A percentile compares a stretch with the other conserved stretches of the same genome.
Conservation (phyloP, 1,140 invertebrate species). For the Phortica variegata region DNA sequence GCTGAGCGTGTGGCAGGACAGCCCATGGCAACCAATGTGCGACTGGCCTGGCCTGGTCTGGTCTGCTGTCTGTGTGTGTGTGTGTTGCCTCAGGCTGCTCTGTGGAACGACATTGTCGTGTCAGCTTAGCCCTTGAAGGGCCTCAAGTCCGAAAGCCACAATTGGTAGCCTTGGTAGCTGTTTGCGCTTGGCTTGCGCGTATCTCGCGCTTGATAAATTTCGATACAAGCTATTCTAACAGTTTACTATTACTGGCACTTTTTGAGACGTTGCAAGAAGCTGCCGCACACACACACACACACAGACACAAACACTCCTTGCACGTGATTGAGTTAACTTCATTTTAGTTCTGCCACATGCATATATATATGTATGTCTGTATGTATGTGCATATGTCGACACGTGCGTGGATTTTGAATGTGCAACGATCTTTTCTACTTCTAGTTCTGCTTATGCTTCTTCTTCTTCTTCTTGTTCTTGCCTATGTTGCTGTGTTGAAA, state of each 20-base stretch:
- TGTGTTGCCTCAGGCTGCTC: slow-evolving; percentile 16
- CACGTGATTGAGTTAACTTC: slow-evolving; percentile 50
- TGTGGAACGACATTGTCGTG: too few species aligned
- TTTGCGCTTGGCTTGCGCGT: too few species aligned
- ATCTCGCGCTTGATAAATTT: slow-evolving; percentile 50
- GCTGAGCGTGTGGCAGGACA: slow-evolving; percentile 40
- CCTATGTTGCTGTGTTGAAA: slow-evolving; percentile 29
- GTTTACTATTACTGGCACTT: slow-evolving; percentile 36
- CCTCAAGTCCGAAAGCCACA: too few species aligned
- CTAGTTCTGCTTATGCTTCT: neutral
- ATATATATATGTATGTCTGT: neutral
- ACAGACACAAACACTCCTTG: too few species aligned
- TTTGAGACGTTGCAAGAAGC: slow-evolving; percentile 21
- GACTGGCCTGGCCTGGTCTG: slow-evolving; percentile 6
- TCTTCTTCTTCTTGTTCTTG: neutral
- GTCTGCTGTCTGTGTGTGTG: slow-evolving; percentile 16
- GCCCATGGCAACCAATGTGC: slow-evolving; percentile 3
- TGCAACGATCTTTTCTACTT: neutral
- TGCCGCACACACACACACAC: neutral
- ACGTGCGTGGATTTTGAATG: too few species aligned
- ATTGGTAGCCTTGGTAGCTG: neutral
- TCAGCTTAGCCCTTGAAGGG: too few species aligned
- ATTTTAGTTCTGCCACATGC: slow-evolving; percentile 40
- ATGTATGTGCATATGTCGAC: too few species aligned
- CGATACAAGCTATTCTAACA: slow-evolving; percentile 48